A percentile compares a stretch with the other conserved stretches of the same genome.
Evolutionary conservation across 2,113 vertebrate genomes (phyloP).

Genomic region (Mastomys coucha): DNA sequence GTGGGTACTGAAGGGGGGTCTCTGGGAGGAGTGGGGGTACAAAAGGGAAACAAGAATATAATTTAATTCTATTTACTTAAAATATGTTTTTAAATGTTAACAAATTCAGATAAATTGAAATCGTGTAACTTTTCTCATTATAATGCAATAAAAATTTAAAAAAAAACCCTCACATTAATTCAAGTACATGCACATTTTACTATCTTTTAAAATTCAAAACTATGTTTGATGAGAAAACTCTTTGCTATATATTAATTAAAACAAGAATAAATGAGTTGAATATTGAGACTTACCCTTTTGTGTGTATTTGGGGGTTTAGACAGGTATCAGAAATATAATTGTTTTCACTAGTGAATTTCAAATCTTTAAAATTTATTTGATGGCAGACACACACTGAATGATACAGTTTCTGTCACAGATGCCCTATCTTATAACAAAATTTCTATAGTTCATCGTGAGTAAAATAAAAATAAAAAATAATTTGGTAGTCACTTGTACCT

Average conservation of each 20-base stretch:
- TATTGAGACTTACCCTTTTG: not conserved
- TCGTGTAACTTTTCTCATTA: too few species aligned
- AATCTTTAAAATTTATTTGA: conserved; percentile 21
- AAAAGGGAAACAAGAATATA: too few species aligned
- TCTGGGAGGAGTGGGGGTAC: too few species aligned
- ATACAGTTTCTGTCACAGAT: not conserved
- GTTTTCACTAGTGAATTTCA: not conserved
- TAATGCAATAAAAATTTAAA: too few species aligned
- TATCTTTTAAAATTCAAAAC: not conserved
- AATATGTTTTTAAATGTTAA: too few species aligned
- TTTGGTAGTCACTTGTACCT: conserved; percentile 33
- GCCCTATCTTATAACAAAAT: not conserved
- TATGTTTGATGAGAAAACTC: conserved; percentile 1
- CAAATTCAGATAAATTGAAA: too few species aligned
- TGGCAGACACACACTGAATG: not conserved
- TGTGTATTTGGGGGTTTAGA: not conserved
- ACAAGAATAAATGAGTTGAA: not conserved
- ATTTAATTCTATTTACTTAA: too few species aligned
- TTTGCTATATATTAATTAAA: not conserved
- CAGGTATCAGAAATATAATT: not conserved
- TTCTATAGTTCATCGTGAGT: conserved; percentile 37
- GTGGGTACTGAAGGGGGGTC: too few species aligned
- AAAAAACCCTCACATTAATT: not conserved
- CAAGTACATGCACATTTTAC: not conserved
- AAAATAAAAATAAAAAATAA: conserved; percentile 58